phyloP scores from a whole-genome alignment of 2,888 invertebrate genomes.

The Altica lythri region DNA sequence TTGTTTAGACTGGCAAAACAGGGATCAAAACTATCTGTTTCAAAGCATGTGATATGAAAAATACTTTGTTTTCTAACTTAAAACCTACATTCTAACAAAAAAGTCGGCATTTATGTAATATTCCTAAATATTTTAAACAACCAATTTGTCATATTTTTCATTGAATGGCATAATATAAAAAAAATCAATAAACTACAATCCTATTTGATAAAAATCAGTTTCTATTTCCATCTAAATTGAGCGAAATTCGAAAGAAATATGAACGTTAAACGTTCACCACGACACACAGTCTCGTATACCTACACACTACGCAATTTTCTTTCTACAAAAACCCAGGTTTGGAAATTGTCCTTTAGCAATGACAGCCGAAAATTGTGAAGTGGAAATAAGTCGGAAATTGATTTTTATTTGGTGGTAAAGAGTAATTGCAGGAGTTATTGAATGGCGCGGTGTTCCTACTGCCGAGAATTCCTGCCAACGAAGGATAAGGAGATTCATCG shows the following conservation, averaged over 20 bases:
- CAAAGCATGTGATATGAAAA: too few species aligned
- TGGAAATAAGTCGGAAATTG: conserved; percentile 54
- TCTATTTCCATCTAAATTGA: conserved; percentile 9
- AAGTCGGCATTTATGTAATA: too few species aligned
- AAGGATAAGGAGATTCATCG: conserved; percentile 4
- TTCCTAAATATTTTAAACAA: too few species aligned
- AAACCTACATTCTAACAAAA: too few species aligned
- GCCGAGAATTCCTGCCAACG: conserved; percentile 47
- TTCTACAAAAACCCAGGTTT: conserved; percentile 21
- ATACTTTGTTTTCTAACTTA: too few species aligned
- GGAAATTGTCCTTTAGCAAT: conserved; percentile 32
- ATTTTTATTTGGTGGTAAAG: conserved; percentile 51
- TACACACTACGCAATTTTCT: conserved; percentile 16
- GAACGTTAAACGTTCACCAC: conserved; percentile 1
- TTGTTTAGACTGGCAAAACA: too few species aligned
- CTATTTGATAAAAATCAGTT: too few species aligned
- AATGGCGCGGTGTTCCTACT: conserved; percentile 42
- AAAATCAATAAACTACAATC: too few species aligned
- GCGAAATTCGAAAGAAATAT: conserved; percentile 11
- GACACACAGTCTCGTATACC: neutral
- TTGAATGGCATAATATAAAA: too few species aligned
- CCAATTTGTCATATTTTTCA: too few species aligned
- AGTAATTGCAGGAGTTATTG: conserved; percentile 54
- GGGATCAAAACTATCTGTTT: too few species aligned
- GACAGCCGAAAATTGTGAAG: conserved; percentile 40